Percentiles rank a stretch among this genome's conserved stretches.
These are phyloP conservation scores for Heliconius hortense DNA, from an alignment of 2,888 invertebrate species.

Conservation along the genomic window DNA sequence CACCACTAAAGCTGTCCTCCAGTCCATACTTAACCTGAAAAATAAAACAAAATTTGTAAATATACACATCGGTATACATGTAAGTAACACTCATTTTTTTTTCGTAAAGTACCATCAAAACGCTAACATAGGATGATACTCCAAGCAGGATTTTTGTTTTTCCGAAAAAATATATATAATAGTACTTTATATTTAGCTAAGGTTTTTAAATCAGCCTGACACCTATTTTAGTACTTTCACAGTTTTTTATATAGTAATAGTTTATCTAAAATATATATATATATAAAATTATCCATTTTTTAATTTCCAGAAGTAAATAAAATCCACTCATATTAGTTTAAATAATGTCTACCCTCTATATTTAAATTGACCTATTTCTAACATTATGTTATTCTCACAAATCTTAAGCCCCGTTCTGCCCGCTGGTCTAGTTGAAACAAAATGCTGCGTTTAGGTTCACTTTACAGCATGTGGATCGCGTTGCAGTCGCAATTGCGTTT, in stretches of 20 bases:
- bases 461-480: not conserved
- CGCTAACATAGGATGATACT: not conserved
- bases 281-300: too few relatives aligned
- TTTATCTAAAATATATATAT: too few relatives aligned
- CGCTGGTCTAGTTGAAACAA: not conserved
- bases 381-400: too few relatives aligned
- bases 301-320: too few relatives aligned
- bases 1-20: conserved; percentile 63
- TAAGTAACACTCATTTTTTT: not conserved
- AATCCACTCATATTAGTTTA: too few relatives aligned
- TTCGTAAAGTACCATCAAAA: not conserved
- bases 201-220: not conserved
- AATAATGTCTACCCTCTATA: too few relatives aligned
- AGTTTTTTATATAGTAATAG: too few relatives aligned
- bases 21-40: conserved; percentile 74
- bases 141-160: not conserved
- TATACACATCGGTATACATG: conserved; percentile 7
- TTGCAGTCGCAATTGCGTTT: not conserved
- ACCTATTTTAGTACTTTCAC: not conserved
- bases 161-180: not conserved
- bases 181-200: not conserved
- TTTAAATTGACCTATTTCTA: too few relatives aligned
- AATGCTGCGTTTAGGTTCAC: not conserved
- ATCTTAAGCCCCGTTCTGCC: too few relatives aligned
- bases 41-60: conserved; percentile 39